Evolutionary conservation across 1,140 invertebrate species (phyloP).

Genomic region (Zelostemma sp.): DNA sequence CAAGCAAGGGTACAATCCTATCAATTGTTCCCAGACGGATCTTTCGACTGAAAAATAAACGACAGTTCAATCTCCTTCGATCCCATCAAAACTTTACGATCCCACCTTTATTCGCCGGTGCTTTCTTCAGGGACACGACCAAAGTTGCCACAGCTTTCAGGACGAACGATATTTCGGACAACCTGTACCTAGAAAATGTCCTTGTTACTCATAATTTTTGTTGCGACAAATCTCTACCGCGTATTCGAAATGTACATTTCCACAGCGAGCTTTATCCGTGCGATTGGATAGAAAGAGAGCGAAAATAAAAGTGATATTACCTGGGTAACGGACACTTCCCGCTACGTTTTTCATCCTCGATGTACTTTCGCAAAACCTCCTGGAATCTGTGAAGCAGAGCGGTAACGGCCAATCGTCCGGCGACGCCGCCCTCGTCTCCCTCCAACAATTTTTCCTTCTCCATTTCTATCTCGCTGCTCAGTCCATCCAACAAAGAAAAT

Average conservation of each 20-base stretch:
- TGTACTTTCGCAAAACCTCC: conserved; percentile 91
- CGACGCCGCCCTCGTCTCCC: conserved; percentile 74
- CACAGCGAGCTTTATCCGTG: too few species aligned
- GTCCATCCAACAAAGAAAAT: conserved; percentile 86
- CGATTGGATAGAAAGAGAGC: too few species aligned
- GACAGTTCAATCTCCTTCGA: too few species aligned
- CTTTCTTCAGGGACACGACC: conserved; percentile 92
- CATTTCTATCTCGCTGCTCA: conserved; percentile 69
- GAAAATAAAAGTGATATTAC: conserved; percentile 66
- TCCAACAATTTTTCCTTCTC: conserved; percentile 64
- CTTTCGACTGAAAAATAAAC: conserved; percentile 78
- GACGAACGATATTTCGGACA: conserved; percentile 98
- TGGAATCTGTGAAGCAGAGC: conserved; percentile 92
- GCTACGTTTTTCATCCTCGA: conserved; percentile 88
- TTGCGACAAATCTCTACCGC: too few species aligned
- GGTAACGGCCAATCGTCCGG: conserved; percentile 89
- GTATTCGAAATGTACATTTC: too few species aligned
- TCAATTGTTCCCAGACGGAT: conserved; percentile 92
- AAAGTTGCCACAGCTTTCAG: conserved; percentile 94
- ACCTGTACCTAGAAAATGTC: conserved; percentile 80
- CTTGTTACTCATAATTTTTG: conserved; percentile 52
- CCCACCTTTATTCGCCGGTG: conserved; percentile 86
- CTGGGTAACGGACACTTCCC: conserved; percentile 92
- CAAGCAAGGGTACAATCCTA: conserved; percentile 89
- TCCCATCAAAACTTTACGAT: conserved; percentile 2